Evolutionary conservation across 1,140 invertebrate species (phyloP).

Genomic region (Monochamus saltuarius): DNA sequence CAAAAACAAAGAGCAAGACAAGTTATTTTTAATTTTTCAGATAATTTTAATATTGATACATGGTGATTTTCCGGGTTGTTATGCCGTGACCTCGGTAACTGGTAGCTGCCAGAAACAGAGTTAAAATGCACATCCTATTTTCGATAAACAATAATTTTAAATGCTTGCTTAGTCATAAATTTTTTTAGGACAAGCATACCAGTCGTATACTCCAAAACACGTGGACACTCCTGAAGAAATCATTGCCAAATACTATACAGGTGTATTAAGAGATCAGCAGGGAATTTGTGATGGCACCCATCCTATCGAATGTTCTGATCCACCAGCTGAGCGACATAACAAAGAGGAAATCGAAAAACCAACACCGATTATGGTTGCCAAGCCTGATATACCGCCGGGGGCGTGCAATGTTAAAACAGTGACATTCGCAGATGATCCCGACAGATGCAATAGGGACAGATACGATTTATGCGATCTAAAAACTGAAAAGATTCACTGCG

Average conservation of each 20-base stretch:
- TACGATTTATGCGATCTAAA: slow-evolving; percentile 44
- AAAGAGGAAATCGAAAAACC: slow-evolving; percentile 14
- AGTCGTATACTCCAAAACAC: slow-evolving; percentile 44
- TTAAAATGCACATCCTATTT: too few species aligned
- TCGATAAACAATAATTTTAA: too few species aligned
- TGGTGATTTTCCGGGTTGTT: too few species aligned
- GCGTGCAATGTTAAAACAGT: slow-evolving; percentile 38
- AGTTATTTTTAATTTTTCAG: too few species aligned
- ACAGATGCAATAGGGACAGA: slow-evolving; percentile 36
- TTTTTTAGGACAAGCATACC: slow-evolving; percentile 27
- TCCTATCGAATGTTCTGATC: slow-evolving; percentile 35
- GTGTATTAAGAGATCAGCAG: slow-evolving; percentile 39
- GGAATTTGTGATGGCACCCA: slow-evolving; percentile 37
- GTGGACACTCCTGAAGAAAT: slow-evolving; percentile 47
- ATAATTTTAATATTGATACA: too few species aligned
- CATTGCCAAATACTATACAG: slow-evolving; percentile 43
- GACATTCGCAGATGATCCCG: slow-evolving; percentile 40
- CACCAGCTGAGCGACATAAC: slow-evolving; percentile 19
- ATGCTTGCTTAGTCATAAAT: slow-evolving; percentile 1
- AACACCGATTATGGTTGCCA: slow-evolving; percentile 42
- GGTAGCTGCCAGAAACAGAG: too few species aligned
- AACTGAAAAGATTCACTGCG: slow-evolving; percentile 36
- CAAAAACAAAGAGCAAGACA: too few species aligned
- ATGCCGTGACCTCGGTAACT: too few species aligned
- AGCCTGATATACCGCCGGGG: slow-evolving; percentile 35